Percentiles rank a stretch among this genome's conserved stretches.
phyloP scores from a whole-genome alignment of 2,888 invertebrate species.

The Branchipolynoe longqiensis region DNA sequence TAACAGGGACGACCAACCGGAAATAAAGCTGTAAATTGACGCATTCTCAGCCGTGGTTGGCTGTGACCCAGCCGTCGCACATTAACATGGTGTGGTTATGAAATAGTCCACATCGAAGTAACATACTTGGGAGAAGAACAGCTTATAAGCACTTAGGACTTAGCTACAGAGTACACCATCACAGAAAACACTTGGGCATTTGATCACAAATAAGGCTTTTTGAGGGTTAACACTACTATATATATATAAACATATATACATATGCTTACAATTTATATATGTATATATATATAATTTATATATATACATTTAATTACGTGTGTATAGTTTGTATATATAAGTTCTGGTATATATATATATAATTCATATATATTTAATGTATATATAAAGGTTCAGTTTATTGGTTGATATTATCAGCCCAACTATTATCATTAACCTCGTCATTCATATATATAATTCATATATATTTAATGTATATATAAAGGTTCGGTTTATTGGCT shows the following conservation, averaged over 20 bases:
- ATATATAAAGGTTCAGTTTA: no score
- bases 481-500: no score
- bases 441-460: slow-evolving; percentile 21
- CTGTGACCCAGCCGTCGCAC: no score
- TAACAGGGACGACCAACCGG: background rate
- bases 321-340: background rate
- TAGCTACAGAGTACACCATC: slow-evolving; percentile 11
- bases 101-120: background rate
- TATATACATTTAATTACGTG: background rate
- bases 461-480: slow-evolving; percentile 13
- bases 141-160: background rate
- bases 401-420: no score
- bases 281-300: background rate
- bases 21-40: background rate
- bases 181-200: slow-evolving; percentile 47
- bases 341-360: background rate
- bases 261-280: background rate
- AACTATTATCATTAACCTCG: no score
- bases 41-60: no score
- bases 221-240: background rate
- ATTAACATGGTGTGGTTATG: no score
- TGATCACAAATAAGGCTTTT: slow-evolving; percentile 43
- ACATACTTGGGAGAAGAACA: background rate
- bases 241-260: no score
- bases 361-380: background rate